A percentile compares a stretch with the other conserved stretches of the same genome.
Conservation (phyloP, 1,140 invertebrate species). For the Aporrectodea caliginosa region DNA sequence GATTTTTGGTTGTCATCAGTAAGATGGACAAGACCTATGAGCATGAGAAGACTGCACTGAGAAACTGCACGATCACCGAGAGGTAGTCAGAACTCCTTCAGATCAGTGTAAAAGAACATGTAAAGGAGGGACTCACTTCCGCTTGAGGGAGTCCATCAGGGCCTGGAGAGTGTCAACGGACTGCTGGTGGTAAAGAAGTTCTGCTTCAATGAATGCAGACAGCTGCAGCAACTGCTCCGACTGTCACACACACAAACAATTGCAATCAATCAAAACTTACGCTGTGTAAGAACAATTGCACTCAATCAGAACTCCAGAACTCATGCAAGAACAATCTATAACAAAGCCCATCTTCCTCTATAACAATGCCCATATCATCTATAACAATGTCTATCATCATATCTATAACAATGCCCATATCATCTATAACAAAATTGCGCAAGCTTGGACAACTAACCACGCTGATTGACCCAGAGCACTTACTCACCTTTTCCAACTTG, state of each 20-base stretch:
- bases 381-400: neutral
- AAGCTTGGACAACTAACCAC: too few relatives aligned
- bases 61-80: too few relatives aligned
- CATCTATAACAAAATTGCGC: too few relatives aligned
- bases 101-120: too few relatives aligned
- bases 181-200: constrained; percentile 93
- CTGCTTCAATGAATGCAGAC: constrained; percentile 86
- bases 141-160: constrained; percentile 77
- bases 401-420: neutral
- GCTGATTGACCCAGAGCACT: too few relatives aligned
- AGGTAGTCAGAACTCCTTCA: too few relatives aligned
- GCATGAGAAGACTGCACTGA: too few relatives aligned
- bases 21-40: too few relatives aligned
- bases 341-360: neutral
- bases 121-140: constrained; percentile 69
- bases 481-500: too few relatives aligned
- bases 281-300: constrained; percentile 77
- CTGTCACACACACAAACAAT: constrained; percentile 55
- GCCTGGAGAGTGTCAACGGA: constrained; percentile 83
- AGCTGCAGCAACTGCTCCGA: constrained; percentile 96
- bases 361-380: neutral
- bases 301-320: constrained; percentile 86
- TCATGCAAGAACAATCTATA: constrained; percentile 75
- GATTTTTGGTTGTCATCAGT: too few relatives aligned
- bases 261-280: constrained; percentile 78